Percentiles rank a stretch among this genome's conserved stretches.
phyloP scores from a whole-genome alignment of 2,797 vertebrate genomes.

The Gymnocypris eckloni region DNA sequence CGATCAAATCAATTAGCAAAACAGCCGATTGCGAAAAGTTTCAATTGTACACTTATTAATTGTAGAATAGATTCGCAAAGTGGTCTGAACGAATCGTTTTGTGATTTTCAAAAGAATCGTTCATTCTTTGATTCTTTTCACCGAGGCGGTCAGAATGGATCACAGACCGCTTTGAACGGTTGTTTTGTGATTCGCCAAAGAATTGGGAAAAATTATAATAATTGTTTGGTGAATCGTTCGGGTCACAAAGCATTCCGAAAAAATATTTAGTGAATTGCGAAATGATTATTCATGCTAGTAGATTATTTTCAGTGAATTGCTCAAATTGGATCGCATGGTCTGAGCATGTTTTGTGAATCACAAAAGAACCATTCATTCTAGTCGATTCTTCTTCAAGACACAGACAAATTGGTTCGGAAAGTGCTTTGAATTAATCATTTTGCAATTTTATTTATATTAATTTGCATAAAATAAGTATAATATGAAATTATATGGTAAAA shows the following conservation, averaged over 20 bases:
- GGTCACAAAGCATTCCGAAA: background rate
- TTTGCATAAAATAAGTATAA: background rate
- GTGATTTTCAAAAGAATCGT: background rate
- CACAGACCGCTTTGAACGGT: background rate
- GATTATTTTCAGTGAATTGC: background rate
- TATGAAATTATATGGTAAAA: background rate
- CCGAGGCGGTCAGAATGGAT: background rate
- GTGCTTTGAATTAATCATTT: background rate
- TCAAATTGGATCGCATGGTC: fast-evolving
- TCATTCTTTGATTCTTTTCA: background rate
- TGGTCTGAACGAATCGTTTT: background rate
- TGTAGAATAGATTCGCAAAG: background rate
- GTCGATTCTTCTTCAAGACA: background rate
- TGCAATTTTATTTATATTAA: background rate
- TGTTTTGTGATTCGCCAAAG: background rate
- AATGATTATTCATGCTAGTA: background rate
- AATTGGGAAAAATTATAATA: background rate
- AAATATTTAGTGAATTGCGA: background rate
- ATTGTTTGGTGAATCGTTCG: background rate
- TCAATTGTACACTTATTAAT: background rate
- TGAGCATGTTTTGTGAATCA: background rate
- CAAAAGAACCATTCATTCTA: background rate
- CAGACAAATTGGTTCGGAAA: background rate
- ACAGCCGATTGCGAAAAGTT: background rate
- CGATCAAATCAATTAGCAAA: background rate